Base-by-base conservation (phyloP, 2,113 vertebrate genomes). In the Elephantulus edwardii region DNA sequence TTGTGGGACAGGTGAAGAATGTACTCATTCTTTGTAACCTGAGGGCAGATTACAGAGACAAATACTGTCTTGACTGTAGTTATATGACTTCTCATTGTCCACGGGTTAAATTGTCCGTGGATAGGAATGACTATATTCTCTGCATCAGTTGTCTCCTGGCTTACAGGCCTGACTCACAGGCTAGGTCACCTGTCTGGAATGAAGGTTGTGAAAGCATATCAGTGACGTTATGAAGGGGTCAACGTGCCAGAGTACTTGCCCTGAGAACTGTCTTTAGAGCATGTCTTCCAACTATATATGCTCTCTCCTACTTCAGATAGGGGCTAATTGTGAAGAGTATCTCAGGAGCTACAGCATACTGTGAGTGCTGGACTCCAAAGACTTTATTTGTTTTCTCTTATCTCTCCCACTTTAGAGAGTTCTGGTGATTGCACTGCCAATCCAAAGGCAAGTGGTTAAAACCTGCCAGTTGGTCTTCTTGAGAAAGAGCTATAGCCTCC, bases 161-260 rank as follows among this genome's bases (percentile, higher is more conserved):
- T 56, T 54, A 87, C 33, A 56, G 75, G 44, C n/a, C 64, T 95
- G 94, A 94, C 93, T 96, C 93, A 94, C 71, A 68, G 35, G 28
- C 64, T 38, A 35, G 48, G 42, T 95, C 87, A 96, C 92, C 93
- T 93, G 88, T 90, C 91, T 95, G 85, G 93, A 94, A 91, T 58
- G 40, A 74, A 54, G 54, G 44, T 11, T 2, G 6, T 38, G 48
- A 56, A 62, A 72, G 33, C 64, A 50, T 76, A 26, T 6, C 20
- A 11, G 38, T 91, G 77, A 89, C 79, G 74, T 94, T 89, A 94
- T n/a, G 26, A 58, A 9, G 44, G 38, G 77, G 83, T 4, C 83
- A 77, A 17, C 3, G 80, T 44, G 22, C 60, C 54, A n/a, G 71
- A 77, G 40, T 58, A 78, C 26, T 24, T 85, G 87, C 75, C n/a